Evolutionary conservation across 1,140 invertebrate species (phyloP), one percentile per base, ranked within the genome.

Genomic region (Trachymyrmex cornetzi): DNA sequence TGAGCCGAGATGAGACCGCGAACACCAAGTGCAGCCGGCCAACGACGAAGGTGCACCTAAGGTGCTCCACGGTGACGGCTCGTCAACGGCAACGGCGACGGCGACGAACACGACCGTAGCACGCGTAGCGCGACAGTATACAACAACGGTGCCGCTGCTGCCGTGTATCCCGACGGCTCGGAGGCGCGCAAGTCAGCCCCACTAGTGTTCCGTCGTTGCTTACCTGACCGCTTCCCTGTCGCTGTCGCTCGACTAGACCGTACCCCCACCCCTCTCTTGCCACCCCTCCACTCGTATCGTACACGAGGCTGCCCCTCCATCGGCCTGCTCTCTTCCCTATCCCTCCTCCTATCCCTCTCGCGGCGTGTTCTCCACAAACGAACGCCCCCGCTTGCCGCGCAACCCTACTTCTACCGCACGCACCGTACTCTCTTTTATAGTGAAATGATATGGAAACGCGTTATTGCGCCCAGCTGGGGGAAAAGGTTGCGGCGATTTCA

Each of bases 111-210:
- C 91, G 64, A 90, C 57, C 87, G 90, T 89, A 89, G 89, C 79
- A 90, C 89, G 91, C 90, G 88, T 88, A 92, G 92, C 87, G 30
- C 88, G 82, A 77, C 88, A 59, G 74, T 82, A 89, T 87, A 89
- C 84, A 74, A 67, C 22, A 66, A 90, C 85, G 66, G 48, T 82
- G 66, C 77, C 77, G 67, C 77, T 67, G 87, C 71, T 87, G 89
- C 24, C 87, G 66, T 85, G 90, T 81, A 69, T 92, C 89, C 86
- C 91, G 79, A 88, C 90, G 88, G 89, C 90, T 92, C 92, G 90
- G 81, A 92, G 93, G 91, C 93, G 94, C 91, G 93, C 93, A 93
- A 92, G 93, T 92, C 93, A 93, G 94, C 93, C 93, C 93, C 93
- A 94, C 92, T 94, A 94, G 93, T 92, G 92, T 91, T 91, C 89